Evolutionary conservation across 2,797 vertebrate genomes (phyloP), one percentile per base, ranked within the genome.

Genomic region (Scyliorhinus canicula): DNA sequence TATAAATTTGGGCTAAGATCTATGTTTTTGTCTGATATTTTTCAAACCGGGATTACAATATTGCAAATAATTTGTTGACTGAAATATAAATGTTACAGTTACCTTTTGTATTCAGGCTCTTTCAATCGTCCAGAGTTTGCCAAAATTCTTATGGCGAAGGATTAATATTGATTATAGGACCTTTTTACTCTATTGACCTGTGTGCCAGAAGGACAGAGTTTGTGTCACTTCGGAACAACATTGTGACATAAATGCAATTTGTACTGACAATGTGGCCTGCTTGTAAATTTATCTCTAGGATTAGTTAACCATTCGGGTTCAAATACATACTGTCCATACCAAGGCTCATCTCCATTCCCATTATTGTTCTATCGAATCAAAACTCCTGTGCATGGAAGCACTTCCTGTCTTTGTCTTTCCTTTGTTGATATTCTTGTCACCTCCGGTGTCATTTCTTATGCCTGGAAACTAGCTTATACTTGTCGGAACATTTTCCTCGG

Each of bases 191-290:
- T 63, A 63, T 65, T 91, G 60, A 65, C 60, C 57, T 91, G 40
- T 44, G 88, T 40, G 60, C 7, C 8, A 0, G 88, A 65, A 65
- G n/a, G 19, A 91, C n/a, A 21, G 60, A 5, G 21, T 65, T 65
- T 91, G 19, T 26, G 21, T 11, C 3, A 44, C 8, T 40, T 63
- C 40, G 44, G 88, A 91, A 65, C 6, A 63, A 65, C 8, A 63
- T 50, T 91, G 28, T n/a, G 40, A 91, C 57, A 63, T 65, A 24
- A 90, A 44, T 65, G n/a, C 57, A 91, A 91, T 65, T 91, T 88
- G 28, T 88, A 88, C 35, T 57, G 40, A 63, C 21, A 35, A 91
- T 40, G 35, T 63, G 35, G 12, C 31, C 4, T 90, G 86, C 19
- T 90, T 60, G 57, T 44, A 63, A 63, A 63, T 40, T 65, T 24